Percentiles rank a stretch among this genome's conserved stretches.
Conservation (phyloP, 2,113 vertebrate species). For the Oreochromis niloticus region DNA sequence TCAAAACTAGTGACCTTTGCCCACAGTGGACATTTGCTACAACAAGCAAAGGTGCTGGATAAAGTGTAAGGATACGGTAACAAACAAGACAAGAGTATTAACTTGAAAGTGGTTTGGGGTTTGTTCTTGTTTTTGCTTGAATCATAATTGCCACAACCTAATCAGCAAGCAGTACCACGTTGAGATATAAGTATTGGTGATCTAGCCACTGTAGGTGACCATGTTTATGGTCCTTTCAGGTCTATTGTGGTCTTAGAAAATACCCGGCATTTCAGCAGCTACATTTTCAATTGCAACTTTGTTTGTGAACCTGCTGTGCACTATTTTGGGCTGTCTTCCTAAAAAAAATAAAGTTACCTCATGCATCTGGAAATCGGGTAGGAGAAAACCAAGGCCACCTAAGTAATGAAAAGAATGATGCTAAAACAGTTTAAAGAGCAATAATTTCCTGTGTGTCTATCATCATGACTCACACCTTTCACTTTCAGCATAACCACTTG, state of each 20-base stretch:
- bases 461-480: background rate
- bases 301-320: background rate
- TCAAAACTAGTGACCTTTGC: rapidly evolving
- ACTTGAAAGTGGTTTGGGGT: background rate
- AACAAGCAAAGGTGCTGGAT: background rate
- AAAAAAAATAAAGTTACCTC: background rate
- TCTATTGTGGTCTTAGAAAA: background rate
- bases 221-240: background rate
- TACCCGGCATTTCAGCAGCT: background rate
- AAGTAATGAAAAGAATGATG: background rate
- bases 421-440: background rate
- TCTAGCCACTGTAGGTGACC: background rate
- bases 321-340: background rate
- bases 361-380: background rate
- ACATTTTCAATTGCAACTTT: background rate
- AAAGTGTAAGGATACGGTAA: too few relatives aligned
- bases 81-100: background rate
- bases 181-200: background rate
- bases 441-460: background rate
- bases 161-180: background rate
- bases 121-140: background rate
- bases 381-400: background rate
- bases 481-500: background rate
- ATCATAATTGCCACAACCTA: background rate
- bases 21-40: background rate